Evolutionary conservation across 2,888 invertebrate genomes (phyloP), one percentile per base, ranked within the genome.

Genomic region (Invenusta paracnida): DNA sequence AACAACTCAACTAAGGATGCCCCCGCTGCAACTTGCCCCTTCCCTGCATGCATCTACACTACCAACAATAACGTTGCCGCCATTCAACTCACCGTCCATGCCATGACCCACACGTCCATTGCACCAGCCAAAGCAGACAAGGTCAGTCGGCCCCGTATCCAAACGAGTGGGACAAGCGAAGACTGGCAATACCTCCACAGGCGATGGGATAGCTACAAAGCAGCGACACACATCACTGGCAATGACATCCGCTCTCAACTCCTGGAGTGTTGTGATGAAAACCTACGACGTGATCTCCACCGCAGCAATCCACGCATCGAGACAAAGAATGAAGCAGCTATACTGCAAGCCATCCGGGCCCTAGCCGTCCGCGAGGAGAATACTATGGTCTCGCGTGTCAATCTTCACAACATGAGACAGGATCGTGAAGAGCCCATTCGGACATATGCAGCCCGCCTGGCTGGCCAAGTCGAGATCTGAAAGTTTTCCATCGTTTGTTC

Each of bases 321-420:
- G 30, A 79, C 27, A 48, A 84, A 87, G 17, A n/a, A n/a, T n/a
- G n/a, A n/a, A n/a, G n/a, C n/a, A n/a, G n/a, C n/a, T n/a, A n/a
- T n/a, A n/a, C n/a, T n/a, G n/a, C n/a, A n/a, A n/a, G n/a, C n/a
- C n/a, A n/a, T n/a, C n/a, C n/a, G n/a, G n/a, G n/a, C n/a, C n/a
- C n/a, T n/a, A n/a, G n/a, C n/a, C n/a, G n/a, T n/a, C n/a, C n/a
- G n/a, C n/a, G 82, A 87, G 30, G 88, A 88, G 82, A 88, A 88
- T 67, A 86, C 86, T 28, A 88, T 87, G 87, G 88, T 88, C 5
- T 87, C 88, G 11, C 83, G 87, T 31, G 85, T 88, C 2, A 67
- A 83, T 0, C 85, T 88, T 11, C 86, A 86, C 67, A 87, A 88
- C 30, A 87, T 88, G 87, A 81, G 87, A 67, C 88, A 88, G 81